Evolutionary conservation across 2,113 vertebrate species (phyloP).

Genomic region (Hyperoodon ampullatus): DNA sequence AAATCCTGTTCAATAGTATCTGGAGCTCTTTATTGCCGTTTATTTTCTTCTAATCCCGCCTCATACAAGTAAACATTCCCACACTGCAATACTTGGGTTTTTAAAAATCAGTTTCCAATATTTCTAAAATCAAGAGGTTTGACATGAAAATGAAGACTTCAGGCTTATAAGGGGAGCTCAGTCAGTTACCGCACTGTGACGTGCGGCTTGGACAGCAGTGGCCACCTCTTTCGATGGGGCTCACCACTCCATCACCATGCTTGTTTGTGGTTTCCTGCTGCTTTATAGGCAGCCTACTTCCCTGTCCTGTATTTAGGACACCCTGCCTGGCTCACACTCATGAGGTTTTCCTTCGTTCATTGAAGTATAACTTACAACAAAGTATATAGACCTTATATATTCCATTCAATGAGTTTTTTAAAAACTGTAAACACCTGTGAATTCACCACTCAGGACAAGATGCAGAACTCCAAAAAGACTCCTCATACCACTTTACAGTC

Average conservation of each 20-base stretch:
- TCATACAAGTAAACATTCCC: background rate
- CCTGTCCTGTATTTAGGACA: background rate
- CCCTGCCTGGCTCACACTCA: background rate
- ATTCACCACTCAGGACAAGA: background rate
- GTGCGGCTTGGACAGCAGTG: background rate
- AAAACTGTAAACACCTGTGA: background rate
- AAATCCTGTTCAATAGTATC: background rate
- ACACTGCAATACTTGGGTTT: background rate
- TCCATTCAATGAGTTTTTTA: background rate
- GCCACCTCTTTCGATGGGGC: accelerated
- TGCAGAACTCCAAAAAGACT: background rate
- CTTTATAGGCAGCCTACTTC: background rate
- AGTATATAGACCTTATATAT: background rate
- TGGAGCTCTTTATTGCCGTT: background rate
- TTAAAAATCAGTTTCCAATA: background rate
- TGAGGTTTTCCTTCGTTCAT: background rate
- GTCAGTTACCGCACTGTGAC: background rate
- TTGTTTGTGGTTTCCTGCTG: background rate
- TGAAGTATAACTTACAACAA: background rate
- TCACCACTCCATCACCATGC: accelerated
- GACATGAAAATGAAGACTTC: background rate
- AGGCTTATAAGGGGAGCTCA: background rate
- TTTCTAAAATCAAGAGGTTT: background rate
- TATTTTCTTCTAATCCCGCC: background rate
- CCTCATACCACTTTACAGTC: background rate